A percentile compares a stretch with the other conserved stretches of the same genome.
Conservation (phyloP, 2,113 vertebrate species). For the Anoura caudifer region DNA sequence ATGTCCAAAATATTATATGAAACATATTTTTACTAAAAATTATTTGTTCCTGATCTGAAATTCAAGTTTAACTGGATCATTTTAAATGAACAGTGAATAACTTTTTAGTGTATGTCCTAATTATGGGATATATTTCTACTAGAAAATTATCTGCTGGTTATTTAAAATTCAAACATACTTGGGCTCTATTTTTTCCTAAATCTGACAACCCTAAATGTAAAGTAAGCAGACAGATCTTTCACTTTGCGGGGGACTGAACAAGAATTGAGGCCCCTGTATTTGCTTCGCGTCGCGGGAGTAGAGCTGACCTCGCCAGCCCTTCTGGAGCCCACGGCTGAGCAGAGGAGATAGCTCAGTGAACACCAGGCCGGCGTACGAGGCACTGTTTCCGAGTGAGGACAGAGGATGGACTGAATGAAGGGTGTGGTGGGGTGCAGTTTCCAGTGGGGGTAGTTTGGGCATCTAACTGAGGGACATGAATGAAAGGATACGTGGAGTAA, state of each 20-base stretch:
- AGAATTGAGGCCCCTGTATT: background rate
- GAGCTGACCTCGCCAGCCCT: background rate
- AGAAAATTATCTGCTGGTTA: constrained; percentile 17
- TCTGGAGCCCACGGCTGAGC: background rate
- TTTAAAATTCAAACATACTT: background rate
- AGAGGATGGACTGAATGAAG: background rate
- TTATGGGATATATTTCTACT: background rate
- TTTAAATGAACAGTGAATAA: background rate
- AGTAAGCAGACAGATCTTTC: background rate
- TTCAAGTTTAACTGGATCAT: background rate
- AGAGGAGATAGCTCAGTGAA: background rate
- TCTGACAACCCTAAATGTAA: background rate
- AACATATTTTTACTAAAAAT: constrained; percentile 10
- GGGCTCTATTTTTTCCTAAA: background rate
- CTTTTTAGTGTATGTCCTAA: background rate
- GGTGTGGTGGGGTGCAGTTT: background rate
- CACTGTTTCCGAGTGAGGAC: background rate
- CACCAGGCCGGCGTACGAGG: background rate
- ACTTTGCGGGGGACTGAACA: background rate
- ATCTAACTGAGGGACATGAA: background rate
- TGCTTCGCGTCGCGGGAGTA: background rate
- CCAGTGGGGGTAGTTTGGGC: background rate
- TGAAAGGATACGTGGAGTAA: background rate
- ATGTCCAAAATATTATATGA: background rate
- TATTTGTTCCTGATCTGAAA: constrained; percentile 6